These are phyloP conservation scores for Charina bottae DNA, from an alignment of 2,113 vertebrate species.

Conservation along the genomic window DNA sequence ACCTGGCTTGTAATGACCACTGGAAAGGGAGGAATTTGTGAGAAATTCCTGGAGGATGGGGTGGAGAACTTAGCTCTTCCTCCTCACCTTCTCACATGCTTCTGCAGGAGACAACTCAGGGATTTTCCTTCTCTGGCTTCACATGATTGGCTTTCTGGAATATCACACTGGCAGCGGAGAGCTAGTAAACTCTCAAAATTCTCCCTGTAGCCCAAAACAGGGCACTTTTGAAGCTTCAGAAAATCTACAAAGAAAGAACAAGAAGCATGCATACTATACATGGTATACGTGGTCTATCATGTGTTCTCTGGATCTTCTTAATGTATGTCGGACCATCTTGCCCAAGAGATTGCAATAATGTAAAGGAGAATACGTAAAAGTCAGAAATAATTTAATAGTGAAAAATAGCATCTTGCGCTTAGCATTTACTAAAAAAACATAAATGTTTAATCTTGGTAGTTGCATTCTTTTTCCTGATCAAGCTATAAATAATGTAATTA, in stretches of 20 bases:
- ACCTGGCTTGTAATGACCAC: too few species aligned
- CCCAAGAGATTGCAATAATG: not conserved
- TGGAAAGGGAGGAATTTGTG: too few species aligned
- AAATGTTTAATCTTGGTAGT: conserved; percentile 8
- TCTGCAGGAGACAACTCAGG: too few species aligned
- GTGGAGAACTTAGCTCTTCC: too few species aligned
- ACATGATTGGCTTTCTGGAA: not conserved
- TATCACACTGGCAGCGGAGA: not conserved
- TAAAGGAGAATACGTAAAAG: not conserved
- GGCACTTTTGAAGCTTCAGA: not conserved
- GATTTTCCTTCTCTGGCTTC: not conserved
- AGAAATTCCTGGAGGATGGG: too few species aligned
- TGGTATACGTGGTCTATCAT: not conserved
- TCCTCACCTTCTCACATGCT: too few species aligned
- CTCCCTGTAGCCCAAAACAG: not conserved
- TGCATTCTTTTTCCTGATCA: conserved; percentile 7
- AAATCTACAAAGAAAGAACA: not conserved
- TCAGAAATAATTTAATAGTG: not conserved
- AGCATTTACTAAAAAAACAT: not conserved
- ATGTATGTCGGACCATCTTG: not conserved
- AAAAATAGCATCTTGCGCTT: not conserved
- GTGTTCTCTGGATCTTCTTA: not conserved
- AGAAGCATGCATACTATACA: not conserved
- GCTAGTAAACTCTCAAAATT: not conserved
- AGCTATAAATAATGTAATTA: conserved; percentile 47